These are phyloP conservation scores for Bradypodion ventrale DNA, from an alignment of 2,797 vertebrate species.

Conservation along the genomic window DNA sequence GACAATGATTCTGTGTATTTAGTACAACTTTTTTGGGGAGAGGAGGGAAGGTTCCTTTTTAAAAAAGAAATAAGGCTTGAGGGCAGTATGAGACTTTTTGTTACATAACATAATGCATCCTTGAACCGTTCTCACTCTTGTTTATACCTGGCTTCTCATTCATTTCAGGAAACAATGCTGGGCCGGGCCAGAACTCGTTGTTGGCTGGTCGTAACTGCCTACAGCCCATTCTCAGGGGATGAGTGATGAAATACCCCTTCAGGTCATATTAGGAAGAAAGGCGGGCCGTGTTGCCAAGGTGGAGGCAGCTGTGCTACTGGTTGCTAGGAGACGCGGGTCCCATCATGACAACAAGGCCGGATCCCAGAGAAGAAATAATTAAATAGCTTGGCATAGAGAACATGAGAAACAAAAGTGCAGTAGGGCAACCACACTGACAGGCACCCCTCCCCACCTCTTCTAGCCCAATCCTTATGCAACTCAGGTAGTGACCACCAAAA, in stretches of 20 bases:
- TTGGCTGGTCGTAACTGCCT: neutral
- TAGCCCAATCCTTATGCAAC: neutral
- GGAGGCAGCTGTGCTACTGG: neutral
- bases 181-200: neutral
- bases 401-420: neutral
- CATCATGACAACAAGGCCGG: conserved; percentile 10
- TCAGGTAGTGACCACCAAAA: neutral
- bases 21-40: neutral
- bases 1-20: neutral
- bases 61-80: too few relatives aligned
- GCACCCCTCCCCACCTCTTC: neutral
- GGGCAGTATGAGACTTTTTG: neutral
- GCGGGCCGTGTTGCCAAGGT: neutral
- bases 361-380: conserved; percentile 11
- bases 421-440: neutral
- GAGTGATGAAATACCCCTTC: conserved; percentile 17
- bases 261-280: conserved; percentile 17
- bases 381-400: neutral
- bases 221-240: neutral
- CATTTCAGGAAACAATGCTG: neutral
- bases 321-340: conserved; percentile 29
- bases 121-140: neutral
- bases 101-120: neutral
- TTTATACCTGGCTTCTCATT: neutral
- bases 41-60: too few relatives aligned